Conservation (phyloP, 2,888 invertebrate species). For the Eupithecia centaureata region DNA sequence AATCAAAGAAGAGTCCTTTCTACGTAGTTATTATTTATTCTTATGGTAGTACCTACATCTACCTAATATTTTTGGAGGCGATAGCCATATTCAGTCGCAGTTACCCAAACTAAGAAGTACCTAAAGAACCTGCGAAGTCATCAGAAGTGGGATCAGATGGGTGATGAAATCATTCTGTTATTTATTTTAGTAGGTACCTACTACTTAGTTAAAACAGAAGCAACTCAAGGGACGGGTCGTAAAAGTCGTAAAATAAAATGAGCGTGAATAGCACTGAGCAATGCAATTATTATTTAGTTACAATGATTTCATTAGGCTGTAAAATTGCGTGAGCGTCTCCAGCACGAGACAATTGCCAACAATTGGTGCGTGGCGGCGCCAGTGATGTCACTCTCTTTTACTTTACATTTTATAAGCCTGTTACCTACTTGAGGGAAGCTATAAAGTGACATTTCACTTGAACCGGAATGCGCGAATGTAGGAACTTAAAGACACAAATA, state of each 20-base stretch:
- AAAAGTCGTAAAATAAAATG: slow-evolving; percentile 45
- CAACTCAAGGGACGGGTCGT: slow-evolving; percentile 47
- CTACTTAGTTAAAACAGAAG: slow-evolving; percentile 4
- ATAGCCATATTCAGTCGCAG: background rate
- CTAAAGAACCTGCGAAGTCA: background rate
- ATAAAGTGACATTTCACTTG: background rate
- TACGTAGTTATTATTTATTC: no score
- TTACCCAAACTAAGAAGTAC: background rate
- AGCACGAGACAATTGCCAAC: slow-evolving; percentile 75
- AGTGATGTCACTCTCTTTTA: slow-evolving; percentile 71
- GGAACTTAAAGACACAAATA: no score
- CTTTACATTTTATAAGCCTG: slow-evolving; percentile 25
- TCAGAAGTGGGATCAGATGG: background rate
- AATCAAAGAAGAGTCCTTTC: no score
- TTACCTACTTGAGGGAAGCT: background rate
- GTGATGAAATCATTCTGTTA: slow-evolving; percentile 3
- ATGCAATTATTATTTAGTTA: slow-evolving; percentile 70
- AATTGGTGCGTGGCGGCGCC: slow-evolving; percentile 78
- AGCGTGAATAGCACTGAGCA: slow-evolving; percentile 42
- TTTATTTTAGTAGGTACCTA: slow-evolving; percentile 3
- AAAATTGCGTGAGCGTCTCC: slow-evolving; percentile 57
- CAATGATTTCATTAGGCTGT: slow-evolving; percentile 71
- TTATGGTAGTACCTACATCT: background rate
- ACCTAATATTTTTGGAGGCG: background rate
- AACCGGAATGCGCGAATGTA: background rate